These are phyloP conservation scores for Geodia barretti DNA, from an alignment of 37 sponge, comb jelly and placozoan species.

Conservation along the genomic window DNA sequence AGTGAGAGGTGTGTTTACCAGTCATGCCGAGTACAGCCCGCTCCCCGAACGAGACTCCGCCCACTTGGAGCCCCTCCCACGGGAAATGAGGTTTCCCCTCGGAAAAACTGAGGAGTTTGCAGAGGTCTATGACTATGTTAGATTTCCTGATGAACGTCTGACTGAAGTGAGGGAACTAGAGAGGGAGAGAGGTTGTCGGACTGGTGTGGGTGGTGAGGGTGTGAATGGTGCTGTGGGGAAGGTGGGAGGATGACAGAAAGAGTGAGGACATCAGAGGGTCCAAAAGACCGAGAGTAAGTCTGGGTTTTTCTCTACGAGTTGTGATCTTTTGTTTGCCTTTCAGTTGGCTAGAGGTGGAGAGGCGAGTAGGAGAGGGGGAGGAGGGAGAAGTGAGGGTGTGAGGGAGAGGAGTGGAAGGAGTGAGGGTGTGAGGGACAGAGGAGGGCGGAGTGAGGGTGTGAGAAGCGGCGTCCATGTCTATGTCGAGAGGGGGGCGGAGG, in stretches of 20 bases:
- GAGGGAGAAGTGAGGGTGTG: background rate
- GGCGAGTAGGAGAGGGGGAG: too few relatives aligned
- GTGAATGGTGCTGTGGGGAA: conserved; percentile 10
- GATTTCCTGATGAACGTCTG: conserved; percentile 57
- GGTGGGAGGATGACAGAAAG: background rate
- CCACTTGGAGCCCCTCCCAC: conserved; percentile 49
- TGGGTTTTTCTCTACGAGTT: background rate
- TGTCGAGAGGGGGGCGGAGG: conserved; percentile 25
- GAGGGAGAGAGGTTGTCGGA: background rate
- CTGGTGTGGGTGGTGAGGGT: conserved; percentile 3
- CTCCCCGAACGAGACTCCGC: background rate
- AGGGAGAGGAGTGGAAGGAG: background rate
- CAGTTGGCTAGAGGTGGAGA: background rate
- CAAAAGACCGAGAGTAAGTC: background rate
- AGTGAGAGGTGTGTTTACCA: conserved; percentile 82
- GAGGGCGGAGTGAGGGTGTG: background rate
- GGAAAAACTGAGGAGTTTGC: conserved; percentile 66
- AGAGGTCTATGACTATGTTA: conserved; percentile 75
- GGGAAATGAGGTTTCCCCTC: conserved; percentile 77
- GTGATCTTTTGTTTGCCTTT: background rate
- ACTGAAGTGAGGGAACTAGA: background rate
- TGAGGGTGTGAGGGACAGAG: background rate
- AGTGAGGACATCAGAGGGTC: background rate
- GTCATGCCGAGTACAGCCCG: conserved; percentile 60
- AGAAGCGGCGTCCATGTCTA: conserved; percentile 44